These are phyloP conservation scores for Drosophila nigromelanica DNA, from an alignment of 1,140 invertebrate species.

Conservation along the genomic window DNA sequence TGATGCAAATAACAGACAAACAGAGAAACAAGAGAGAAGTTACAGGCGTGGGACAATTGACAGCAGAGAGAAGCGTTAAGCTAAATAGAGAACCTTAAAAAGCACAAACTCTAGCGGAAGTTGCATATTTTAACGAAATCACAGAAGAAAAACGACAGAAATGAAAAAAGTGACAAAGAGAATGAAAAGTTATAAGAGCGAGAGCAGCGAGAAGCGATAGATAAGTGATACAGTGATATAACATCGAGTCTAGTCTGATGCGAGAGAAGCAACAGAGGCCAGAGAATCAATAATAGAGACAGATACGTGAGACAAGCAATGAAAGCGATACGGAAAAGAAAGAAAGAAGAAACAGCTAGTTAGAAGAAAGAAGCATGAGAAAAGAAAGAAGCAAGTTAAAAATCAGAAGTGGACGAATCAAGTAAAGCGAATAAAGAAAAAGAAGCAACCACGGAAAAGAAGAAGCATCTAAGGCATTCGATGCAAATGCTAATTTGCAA, in stretches of 20 bases:
- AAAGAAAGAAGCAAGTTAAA: too few relatives aligned
- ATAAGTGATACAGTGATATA: not conserved
- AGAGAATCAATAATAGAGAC: too few relatives aligned
- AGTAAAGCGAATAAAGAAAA: too few relatives aligned
- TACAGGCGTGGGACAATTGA: too few relatives aligned
- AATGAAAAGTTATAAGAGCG: not conserved
- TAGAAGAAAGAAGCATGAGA: not conserved
- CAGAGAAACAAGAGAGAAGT: not conserved
- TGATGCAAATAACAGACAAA: not conserved
- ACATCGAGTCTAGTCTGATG: not conserved
- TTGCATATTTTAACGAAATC: not conserved
- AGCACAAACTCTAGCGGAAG: too few relatives aligned
- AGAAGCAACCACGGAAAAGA: too few relatives aligned
- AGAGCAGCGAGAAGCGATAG: conserved; percentile 18
- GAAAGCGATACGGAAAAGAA: not conserved
- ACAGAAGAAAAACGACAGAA: not conserved
- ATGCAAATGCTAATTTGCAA: too few relatives aligned
- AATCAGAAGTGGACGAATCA: too few relatives aligned
- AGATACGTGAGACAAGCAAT: not conserved
- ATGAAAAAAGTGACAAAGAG: not conserved
- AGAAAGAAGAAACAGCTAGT: not conserved
- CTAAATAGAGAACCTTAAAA: too few relatives aligned
- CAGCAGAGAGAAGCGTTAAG: too few relatives aligned
- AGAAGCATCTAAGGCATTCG: too few relatives aligned
- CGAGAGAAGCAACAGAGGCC: not conserved